Evolutionary conservation across 2,888 invertebrate species (phyloP).

Genomic region (Drosophila quinaria): DNA sequence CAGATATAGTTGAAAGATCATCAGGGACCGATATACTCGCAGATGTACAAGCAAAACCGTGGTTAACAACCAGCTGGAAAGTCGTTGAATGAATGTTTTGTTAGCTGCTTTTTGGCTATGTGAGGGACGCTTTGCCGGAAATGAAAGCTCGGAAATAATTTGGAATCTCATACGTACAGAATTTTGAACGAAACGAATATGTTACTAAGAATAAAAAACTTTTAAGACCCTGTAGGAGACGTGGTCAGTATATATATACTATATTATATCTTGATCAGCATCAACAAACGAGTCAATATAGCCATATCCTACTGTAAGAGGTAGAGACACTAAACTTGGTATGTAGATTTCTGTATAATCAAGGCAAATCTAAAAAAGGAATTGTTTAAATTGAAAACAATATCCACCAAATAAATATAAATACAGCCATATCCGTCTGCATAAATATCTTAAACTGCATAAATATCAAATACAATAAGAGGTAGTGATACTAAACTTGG

Average conservation of each 20-base stretch:
- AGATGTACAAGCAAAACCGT: constrained; percentile 6
- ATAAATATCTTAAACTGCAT: no score
- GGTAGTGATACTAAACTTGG: background rate
- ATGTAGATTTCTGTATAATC: no score
- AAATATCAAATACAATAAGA: no score
- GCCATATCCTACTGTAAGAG: no score
- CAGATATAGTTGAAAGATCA: constrained; percentile 81
- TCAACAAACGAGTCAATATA: no score
- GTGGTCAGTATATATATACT: no score
- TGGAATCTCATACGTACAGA: constrained; percentile 62
- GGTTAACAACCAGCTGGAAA: constrained; percentile 7
- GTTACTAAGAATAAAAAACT: constrained; percentile 22
- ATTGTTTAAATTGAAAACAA: background rate
- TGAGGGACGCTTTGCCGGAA: constrained; percentile 41
- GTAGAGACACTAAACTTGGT: no score
- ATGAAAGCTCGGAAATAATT: constrained; percentile 58
- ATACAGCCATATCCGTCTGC: no score
- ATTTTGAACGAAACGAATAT: constrained; percentile 56
- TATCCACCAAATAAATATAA: background rate
- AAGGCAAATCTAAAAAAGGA: no score
- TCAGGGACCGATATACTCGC: constrained; percentile 45
- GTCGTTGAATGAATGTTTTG: background rate
- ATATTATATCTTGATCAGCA: no score
- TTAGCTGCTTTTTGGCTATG: constrained; percentile 20
- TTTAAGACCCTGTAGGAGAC: background rate